Conservation (phyloP, 1,140 invertebrate species). For the Rhagoletis zephyria region DNA sequence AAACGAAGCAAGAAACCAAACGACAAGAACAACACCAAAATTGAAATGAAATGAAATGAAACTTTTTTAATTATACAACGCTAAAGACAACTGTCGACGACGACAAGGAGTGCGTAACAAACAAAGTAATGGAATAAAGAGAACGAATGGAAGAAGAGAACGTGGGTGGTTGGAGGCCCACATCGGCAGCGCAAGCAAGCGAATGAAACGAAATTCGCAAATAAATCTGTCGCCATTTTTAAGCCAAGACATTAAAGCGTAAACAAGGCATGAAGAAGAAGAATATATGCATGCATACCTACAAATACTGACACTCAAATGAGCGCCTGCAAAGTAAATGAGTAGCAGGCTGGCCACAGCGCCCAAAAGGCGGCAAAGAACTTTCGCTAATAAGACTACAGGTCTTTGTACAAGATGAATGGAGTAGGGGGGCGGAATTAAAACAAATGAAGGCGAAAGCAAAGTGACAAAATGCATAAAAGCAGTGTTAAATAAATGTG, state of each 20-base stretch:
- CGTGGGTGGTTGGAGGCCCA: conserved; percentile 60
- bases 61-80: conserved; percentile 72
- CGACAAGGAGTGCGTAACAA: conserved; percentile 38
- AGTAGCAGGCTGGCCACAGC: neutral
- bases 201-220: too few relatives aligned
- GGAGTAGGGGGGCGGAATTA: conserved; percentile 63
- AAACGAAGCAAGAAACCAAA: conserved; percentile 65
- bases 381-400: conserved; percentile 71
- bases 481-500: neutral
- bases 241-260: conserved; percentile 58
- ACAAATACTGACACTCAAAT: conserved; percentile 25
- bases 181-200: too few relatives aligned
- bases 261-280: conserved; percentile 54
- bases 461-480: conserved; percentile 23
- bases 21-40: conserved; percentile 67
- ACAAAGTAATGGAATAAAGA: neutral
- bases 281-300: neutral
- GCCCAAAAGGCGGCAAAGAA: conserved; percentile 66
- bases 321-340: conserved; percentile 16
- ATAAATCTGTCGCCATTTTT: conserved; percentile 70
- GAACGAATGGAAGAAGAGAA: neutral
- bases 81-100: conserved; percentile 47
- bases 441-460: conserved; percentile 54
- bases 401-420: conserved; percentile 58
- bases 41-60: conserved; percentile 71